A percentile compares a stretch with the other conserved stretches of the same genome.
Conservation (phyloP, 1,140 invertebrate genomes). For the Aricia agestis region DNA sequence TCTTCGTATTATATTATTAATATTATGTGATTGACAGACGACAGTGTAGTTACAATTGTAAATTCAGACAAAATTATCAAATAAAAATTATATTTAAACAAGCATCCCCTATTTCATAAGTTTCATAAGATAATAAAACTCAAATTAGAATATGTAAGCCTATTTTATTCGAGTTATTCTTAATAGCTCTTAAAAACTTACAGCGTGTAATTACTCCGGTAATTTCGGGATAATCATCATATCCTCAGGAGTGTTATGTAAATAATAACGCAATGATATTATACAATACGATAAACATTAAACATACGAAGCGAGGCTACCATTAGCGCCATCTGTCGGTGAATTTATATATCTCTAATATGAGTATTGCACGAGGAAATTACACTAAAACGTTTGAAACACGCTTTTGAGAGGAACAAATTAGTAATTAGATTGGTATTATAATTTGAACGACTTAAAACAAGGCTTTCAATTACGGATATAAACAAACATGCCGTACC, state of each 20-base stretch:
- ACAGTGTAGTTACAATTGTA: too few species aligned
- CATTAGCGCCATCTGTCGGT: constrained; percentile 63
- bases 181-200: neutral
- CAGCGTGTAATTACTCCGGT: neutral
- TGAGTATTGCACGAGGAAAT: constrained; percentile 55
- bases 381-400: constrained; percentile 46
- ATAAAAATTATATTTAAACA: too few species aligned
- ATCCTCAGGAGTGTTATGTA: neutral
- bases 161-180: neutral
- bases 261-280: neutral
- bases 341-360: constrained; percentile 73
- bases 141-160: neutral
- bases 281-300: constrained; percentile 1
- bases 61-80: too few species aligned
- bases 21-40: too few species aligned
- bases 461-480: too few species aligned
- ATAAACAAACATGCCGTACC: too few species aligned
- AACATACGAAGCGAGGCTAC: constrained; percentile 31
- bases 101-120: too few species aligned
- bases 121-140: neutral
- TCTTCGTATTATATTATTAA: too few species aligned
- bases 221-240: neutral
- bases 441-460: too few species aligned
- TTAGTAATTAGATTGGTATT: neutral
- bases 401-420: constrained; percentile 35